Evolutionary conservation across 2,888 invertebrate genomes (phyloP).

Genomic region (Mimumesa dahlbomi): DNA sequence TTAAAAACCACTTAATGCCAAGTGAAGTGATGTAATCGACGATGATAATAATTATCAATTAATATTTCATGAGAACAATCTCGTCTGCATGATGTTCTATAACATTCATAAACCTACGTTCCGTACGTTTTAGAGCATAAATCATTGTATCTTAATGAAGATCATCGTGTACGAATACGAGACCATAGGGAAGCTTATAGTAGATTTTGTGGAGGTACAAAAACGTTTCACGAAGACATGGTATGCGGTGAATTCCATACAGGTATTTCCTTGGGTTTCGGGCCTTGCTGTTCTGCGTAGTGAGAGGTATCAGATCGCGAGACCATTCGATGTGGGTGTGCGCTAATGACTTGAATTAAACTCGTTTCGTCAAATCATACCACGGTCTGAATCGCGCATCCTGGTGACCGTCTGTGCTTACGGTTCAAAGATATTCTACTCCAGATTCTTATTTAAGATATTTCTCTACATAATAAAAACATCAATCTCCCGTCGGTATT

Average conservation of each 20-base stretch:
- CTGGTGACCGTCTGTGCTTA: conserved; percentile 12
- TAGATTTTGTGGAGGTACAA: conserved; percentile 31
- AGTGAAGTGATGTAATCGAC: too few species aligned
- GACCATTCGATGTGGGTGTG: conserved; percentile 65
- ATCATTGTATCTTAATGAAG: too few species aligned
- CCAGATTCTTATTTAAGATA: conserved; percentile 31
- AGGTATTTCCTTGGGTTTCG: conserved; percentile 42
- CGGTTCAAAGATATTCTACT: conserved; percentile 26
- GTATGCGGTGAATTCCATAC: conserved; percentile 42
- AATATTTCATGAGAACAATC: too few species aligned
- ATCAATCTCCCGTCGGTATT: too few species aligned
- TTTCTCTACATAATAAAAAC: too few species aligned
- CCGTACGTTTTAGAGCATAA: too few species aligned
- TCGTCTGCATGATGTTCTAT: too few species aligned
- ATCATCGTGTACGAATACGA: conserved; percentile 3
- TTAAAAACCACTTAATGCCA: too few species aligned
- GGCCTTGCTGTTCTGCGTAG: neutral
- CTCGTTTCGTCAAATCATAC: conserved; percentile 66
- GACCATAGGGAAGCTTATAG: conserved; percentile 17
- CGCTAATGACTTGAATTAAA: conserved; percentile 74
- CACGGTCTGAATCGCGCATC: conserved; percentile 28
- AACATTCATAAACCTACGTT: too few species aligned
- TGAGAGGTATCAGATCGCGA: conserved; percentile 20
- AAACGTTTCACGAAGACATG: conserved; percentile 31
- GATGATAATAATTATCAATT: too few species aligned